A percentile compares a stretch with the other conserved stretches of the same genome.
Conservation (phyloP, 2,888 invertebrate species). For the Acrobasis consociella region DNA sequence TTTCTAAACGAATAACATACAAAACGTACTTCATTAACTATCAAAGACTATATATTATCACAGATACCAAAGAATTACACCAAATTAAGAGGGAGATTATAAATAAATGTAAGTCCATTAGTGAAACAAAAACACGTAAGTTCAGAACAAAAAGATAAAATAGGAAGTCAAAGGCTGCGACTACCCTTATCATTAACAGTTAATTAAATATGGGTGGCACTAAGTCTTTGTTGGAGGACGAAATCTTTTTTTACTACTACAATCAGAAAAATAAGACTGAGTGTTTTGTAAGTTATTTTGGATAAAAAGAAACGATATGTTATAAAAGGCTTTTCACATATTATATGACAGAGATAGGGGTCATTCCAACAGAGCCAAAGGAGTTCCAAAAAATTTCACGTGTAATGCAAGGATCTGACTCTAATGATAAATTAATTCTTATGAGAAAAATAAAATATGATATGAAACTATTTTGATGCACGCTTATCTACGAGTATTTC, state of each 20-base stretch:
- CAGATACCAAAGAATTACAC: not conserved
- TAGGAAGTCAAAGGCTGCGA: slow-evolving; percentile 6
- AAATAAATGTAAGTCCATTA: slow-evolving; percentile 21
- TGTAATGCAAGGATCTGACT: too few relatives aligned
- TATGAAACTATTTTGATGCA: too few relatives aligned
- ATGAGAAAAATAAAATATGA: too few relatives aligned
- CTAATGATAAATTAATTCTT: too few relatives aligned
- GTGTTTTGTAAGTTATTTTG: not conserved
- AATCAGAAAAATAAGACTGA: not conserved
- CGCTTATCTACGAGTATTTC: too few relatives aligned
- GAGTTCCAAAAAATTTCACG: too few relatives aligned
- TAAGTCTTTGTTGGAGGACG: slow-evolving; percentile 19
- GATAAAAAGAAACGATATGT: too few relatives aligned
- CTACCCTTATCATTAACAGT: slow-evolving; percentile 26
- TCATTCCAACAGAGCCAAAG: too few relatives aligned
- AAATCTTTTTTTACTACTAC: too few relatives aligned
- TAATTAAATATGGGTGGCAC: slow-evolving; percentile 24
- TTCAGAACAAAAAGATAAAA: slow-evolving; percentile 7
- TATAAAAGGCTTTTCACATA: too few relatives aligned
- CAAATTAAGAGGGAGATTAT: slow-evolving; percentile 6
- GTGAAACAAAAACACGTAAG: slow-evolving; percentile 3
- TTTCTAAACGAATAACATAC: too few relatives aligned
- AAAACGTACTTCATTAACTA: not conserved
- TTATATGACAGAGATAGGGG: too few relatives aligned
- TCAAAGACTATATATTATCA: not conserved